These are phyloP conservation scores for Listrodromus nycthemerus DNA, from an alignment of 2,888 invertebrate genomes.

Conservation along the genomic window DNA sequence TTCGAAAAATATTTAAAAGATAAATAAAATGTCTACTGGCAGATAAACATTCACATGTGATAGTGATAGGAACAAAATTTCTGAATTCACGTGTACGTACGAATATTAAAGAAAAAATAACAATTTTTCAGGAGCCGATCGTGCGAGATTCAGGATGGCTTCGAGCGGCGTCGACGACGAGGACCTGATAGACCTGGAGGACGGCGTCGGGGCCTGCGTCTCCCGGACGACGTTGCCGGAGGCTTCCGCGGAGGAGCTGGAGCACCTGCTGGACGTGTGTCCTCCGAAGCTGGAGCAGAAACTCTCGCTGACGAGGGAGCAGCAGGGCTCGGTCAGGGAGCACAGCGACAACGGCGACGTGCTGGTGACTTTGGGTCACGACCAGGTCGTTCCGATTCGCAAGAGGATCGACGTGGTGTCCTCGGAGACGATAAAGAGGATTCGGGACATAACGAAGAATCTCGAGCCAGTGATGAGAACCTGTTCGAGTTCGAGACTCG, in stretches of 20 bases:
- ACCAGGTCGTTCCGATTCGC: constrained; percentile 80
- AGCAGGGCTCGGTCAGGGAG: constrained; percentile 71
- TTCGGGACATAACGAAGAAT: constrained; percentile 82
- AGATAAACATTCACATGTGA: background rate
- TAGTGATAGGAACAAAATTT: no score
- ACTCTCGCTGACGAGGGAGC: constrained; percentile 78
- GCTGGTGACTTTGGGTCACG: constrained; percentile 81
- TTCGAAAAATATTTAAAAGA: no score
- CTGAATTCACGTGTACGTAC: no score
- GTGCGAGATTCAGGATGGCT: constrained; percentile 74
- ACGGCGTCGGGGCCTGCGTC: constrained; percentile 72
- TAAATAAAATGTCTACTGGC: no score
- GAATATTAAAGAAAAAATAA: background rate
- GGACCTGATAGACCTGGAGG: constrained; percentile 80
- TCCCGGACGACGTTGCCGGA: constrained; percentile 70
- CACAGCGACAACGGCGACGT: constrained; percentile 74
- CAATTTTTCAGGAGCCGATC: constrained; percentile 55
- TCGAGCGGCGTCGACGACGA: constrained; percentile 75
- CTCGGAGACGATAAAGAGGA: constrained; percentile 81
- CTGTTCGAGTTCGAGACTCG: constrained; percentile 16
- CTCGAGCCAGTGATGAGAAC: constrained; percentile 80
- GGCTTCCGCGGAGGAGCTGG: constrained; percentile 80
- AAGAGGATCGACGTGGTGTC: constrained; percentile 83
- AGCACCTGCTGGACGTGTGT: constrained; percentile 82
- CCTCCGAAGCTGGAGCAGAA: constrained; percentile 82